Base-by-base conservation (phyloP, 2,888 invertebrate species). In the Athalia cordata region DNA sequence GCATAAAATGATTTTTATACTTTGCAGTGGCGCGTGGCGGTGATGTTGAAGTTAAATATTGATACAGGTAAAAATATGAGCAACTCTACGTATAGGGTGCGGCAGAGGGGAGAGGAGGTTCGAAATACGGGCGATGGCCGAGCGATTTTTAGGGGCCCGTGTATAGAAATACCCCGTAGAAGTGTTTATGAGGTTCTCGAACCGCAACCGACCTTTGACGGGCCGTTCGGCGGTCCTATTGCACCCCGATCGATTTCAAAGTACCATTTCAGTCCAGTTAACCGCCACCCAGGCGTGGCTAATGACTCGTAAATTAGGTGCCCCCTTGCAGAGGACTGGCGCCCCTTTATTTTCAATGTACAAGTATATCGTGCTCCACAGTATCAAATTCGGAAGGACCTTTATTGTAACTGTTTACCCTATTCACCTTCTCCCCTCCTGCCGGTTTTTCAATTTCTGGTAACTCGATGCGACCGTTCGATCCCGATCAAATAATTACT, bases 291-390 rank as follows among this genome's bases (percentile, higher is more conserved):
- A 81, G 77, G 81, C 83, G 83, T 84, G 79, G 75, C 83, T 86
- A 86, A 86, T 84, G 84, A 83, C 80, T 84, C 83, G 79, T 84
- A 85, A 86, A 86, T 85, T 85, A 82, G 66, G 75, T 79, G 78
- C 77, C 72, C 74, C 64, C n/a, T 15, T 9, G 29, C 15, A 11
- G 4, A 59, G n/a, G n/a, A 11, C 47, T 59, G 62, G 62, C 29
- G 11, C 75, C 64, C 75, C 52, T n/a, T 45, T 8, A 13, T 13
- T 45, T 45, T 52, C 47, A 59, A 9, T 7, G 45, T 72, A 59
- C 72, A 59, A 72, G 47, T 45, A 59, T 3, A 47, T 45, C 45
- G 72, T 57, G 29, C 49, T 5, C 7, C 49, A 45, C 57, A 47
- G 57, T 9, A 47, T 29, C 1, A n/a, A 6, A 29, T 52, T 52